A percentile compares a stretch with the other conserved stretches of the same genome.
Conservation (phyloP, 30 jellyfish, hydroid and myxozoan species). For the Hydra vulgaris region DNA sequence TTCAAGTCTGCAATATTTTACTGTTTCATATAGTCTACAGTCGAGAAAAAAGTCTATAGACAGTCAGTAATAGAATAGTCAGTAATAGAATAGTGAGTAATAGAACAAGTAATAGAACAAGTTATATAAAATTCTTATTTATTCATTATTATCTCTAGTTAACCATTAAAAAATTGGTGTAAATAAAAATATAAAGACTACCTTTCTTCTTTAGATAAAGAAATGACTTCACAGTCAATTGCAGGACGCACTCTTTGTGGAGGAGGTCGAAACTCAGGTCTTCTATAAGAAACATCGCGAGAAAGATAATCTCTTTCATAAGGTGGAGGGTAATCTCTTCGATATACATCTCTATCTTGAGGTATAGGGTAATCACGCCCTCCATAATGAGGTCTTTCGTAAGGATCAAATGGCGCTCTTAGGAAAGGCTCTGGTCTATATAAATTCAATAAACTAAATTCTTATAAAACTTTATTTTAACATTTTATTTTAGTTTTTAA, state of each 20-base stretch:
- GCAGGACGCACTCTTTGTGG: slow-evolving; percentile 50
- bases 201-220: slow-evolving; percentile 58
- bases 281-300: slow-evolving; percentile 27
- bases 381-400: slow-evolving; percentile 11
- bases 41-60: too few relatives aligned
- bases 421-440: not conserved
- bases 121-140: too few relatives aligned
- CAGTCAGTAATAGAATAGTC: too few relatives aligned
- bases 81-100: too few relatives aligned
- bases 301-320: slow-evolving; percentile 28
- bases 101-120: too few relatives aligned
- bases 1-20: too few relatives aligned
- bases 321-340: slow-evolving; percentile 12
- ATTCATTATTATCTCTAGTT: too few relatives aligned
- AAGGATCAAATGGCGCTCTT: slow-evolving; percentile 14
- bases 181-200: too few relatives aligned
- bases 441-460: not conserved
- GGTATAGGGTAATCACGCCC: slow-evolving; percentile 14
- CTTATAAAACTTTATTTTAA: too few relatives aligned
- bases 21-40: too few relatives aligned
- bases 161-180: too few relatives aligned
- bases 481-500: too few relatives aligned
- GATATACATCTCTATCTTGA: not conserved
- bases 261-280: slow-evolving; percentile 15
- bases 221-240: slow-evolving; percentile 70